Conservation (phyloP, 2,797 vertebrate species). For the Malacoraja senta region DNA sequence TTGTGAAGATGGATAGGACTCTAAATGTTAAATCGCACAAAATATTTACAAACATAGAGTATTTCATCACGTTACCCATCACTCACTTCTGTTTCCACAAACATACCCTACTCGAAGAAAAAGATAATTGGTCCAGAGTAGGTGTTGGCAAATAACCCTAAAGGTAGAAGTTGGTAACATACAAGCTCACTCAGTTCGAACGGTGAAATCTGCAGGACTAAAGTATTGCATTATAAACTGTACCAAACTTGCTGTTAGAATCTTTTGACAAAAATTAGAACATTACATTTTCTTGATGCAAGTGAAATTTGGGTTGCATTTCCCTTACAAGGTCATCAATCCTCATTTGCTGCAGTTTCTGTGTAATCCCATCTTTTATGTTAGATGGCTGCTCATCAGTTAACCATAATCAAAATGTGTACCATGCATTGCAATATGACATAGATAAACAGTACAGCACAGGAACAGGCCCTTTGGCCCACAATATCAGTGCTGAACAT, state of each 20-base stretch:
- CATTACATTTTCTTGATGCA: not conserved
- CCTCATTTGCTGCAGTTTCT: not conserved
- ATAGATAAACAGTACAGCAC: too few species aligned
- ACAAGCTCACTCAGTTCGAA: not conserved
- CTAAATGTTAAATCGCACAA: conserved; percentile 9
- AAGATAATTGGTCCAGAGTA: not conserved
- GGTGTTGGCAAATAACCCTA: not conserved
- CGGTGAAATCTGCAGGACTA: not conserved
- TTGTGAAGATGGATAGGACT: conserved; percentile 9
- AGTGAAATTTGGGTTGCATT: not conserved
- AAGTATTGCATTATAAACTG: not conserved
- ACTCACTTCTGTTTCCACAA: not conserved
- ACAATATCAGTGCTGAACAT: too few species aligned
- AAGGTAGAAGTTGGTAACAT: not conserved
- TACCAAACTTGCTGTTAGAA: conserved; percentile 3
- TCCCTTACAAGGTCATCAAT: conserved; percentile 11
- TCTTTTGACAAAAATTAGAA: not conserved
- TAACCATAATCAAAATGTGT: not conserved
- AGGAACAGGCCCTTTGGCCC: too few species aligned
- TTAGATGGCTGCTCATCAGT: too few species aligned
- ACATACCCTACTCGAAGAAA: not conserved
- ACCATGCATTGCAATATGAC: not conserved
- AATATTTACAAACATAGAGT: not conserved
- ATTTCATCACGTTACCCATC: not conserved
- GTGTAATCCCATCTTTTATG: not conserved